phyloP scores from a whole-genome alignment of 1,140 invertebrate species.

The Apis mellifera region DNA sequence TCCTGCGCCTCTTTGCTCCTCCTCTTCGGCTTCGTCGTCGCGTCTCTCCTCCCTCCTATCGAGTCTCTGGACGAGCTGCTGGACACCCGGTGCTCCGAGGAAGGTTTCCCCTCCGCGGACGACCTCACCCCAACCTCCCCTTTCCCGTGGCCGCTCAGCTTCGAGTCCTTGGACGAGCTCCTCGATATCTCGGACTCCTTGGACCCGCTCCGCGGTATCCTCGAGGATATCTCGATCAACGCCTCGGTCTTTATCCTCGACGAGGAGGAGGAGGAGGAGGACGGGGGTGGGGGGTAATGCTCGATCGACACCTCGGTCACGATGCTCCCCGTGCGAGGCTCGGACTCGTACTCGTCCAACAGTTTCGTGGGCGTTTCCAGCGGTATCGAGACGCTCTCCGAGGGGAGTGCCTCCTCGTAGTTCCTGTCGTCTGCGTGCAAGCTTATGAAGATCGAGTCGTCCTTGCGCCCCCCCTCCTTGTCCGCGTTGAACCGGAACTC shows the following conservation, averaged over 20 bases:
- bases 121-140: neutral
- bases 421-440: constrained; percentile 72
- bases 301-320: constrained; percentile 75
- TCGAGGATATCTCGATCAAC: constrained; percentile 68
- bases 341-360: constrained; percentile 74
- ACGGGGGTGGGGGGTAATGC: constrained; percentile 47
- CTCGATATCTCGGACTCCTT: constrained; percentile 64
- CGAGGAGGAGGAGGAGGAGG: constrained; percentile 24
- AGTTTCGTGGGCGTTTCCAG: constrained; percentile 77
- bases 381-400: constrained; percentile 76
- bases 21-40: constrained; percentile 73
- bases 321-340: constrained; percentile 62
- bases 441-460: constrained; percentile 76
- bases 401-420: constrained; percentile 73
- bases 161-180: constrained; percentile 52
- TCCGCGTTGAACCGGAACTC: constrained; percentile 78
- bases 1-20: constrained; percentile 68
- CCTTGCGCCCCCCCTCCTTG: constrained; percentile 61
- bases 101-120: constrained; percentile 35
- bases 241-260: constrained; percentile 72
- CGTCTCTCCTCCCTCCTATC: constrained; percentile 62
- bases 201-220: constrained; percentile 60
- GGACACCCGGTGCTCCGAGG: constrained; percentile 50
- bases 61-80: constrained; percentile 70
- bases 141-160: constrained; percentile 36